A percentile compares a stretch with the other conserved stretches of the same genome.
These are phyloP conservation scores for Bacillus rossius DNA, from an alignment of 1,140 invertebrate species.

Conservation along the genomic window DNA sequence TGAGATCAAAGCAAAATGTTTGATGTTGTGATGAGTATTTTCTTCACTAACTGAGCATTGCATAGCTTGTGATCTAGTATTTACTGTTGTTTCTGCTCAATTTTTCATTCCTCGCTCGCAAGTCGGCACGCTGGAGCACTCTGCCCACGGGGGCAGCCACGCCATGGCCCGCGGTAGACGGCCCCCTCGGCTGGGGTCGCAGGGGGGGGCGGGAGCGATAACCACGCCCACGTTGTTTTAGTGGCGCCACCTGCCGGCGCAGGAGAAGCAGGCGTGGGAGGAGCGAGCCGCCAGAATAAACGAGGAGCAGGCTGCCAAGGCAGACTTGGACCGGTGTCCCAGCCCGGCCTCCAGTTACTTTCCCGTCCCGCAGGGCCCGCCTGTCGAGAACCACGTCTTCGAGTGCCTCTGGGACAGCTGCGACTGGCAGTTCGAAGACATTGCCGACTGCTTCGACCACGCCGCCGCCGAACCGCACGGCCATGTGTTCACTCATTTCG, in stretches of 20 bases:
- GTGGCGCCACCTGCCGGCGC: slow-evolving; percentile 86
- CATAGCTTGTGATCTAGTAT: no score
- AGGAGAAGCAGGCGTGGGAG: slow-evolving; percentile 91
- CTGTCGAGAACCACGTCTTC: slow-evolving; percentile 51
- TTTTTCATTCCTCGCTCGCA: no score
- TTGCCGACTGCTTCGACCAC: slow-evolving; percentile 85
- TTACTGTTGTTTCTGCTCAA: no score
- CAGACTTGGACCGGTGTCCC: slow-evolving; percentile 30
- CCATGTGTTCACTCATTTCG: slow-evolving; percentile 50
- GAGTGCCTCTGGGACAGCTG: slow-evolving; percentile 91
- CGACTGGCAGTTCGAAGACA: slow-evolving; percentile 90
- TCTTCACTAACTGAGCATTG: no score
- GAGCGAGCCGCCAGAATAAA: slow-evolving; percentile 83
- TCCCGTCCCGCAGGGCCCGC: background rate
- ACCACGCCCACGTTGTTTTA: slow-evolving; percentile 34
- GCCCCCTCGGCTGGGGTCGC: no score
- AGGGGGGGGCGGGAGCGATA: no score
- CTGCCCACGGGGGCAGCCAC: no score
- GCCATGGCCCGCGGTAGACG: no score
- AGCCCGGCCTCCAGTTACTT: slow-evolving; percentile 28
- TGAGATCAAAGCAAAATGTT: no score
- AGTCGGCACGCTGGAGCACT: no score
- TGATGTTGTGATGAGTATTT: no score
- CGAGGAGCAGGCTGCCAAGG: slow-evolving; percentile 63
- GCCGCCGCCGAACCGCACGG: slow-evolving; percentile 66